Conservation (phyloP, 2,888 invertebrate genomes). For the Drosophila antonietae region DNA sequence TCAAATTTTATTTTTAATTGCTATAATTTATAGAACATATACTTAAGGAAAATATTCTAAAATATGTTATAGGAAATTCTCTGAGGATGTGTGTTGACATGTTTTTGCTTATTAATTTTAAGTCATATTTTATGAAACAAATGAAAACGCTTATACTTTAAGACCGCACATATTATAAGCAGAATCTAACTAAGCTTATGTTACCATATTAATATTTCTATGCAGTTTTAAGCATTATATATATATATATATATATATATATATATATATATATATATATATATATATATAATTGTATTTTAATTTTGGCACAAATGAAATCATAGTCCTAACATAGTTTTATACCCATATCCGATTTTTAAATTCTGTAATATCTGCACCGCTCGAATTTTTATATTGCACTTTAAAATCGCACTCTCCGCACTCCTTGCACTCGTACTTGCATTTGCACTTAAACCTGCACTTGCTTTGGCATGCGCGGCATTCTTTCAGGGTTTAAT, state of each 20-base stretch:
- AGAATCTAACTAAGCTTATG: background rate
- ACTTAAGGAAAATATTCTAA: too few species aligned
- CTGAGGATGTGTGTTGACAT: too few species aligned
- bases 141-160: background rate
- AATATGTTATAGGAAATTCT: too few species aligned
- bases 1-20: too few species aligned
- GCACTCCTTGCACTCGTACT: conserved; percentile 44
- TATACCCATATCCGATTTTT: conserved; percentile 31
- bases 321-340: conserved; percentile 16
- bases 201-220: too few species aligned
- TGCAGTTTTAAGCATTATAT: too few species aligned
- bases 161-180: background rate
- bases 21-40: too few species aligned
- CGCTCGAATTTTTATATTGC: conserved; percentile 48
- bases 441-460: conserved; percentile 45
- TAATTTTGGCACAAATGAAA: conserved; percentile 38
- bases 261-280: background rate
- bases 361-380: conserved; percentile 45
- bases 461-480: conserved; percentile 61
- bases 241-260: background rate
- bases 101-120: too few species aligned
- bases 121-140: too few species aligned
- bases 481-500: conserved; percentile 43
- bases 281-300: conserved; percentile 32
- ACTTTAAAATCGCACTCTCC: conserved; percentile 44